Evolutionary conservation across 1,140 invertebrate genomes (phyloP).

Genomic region (Wasmannia auropunctata): DNA sequence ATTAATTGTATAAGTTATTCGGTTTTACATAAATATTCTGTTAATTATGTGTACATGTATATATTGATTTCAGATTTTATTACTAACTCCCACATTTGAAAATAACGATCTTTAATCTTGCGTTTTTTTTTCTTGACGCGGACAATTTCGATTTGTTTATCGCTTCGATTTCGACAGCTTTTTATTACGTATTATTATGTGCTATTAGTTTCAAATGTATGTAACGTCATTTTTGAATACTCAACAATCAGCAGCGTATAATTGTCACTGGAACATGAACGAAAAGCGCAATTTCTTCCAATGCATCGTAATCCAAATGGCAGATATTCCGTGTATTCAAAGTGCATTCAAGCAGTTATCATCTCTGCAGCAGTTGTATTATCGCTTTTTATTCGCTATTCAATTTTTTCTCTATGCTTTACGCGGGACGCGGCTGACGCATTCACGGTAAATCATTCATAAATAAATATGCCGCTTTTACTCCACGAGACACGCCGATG

Average conservation of each 20-base stretch:
- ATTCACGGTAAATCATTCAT: conserved; percentile 65
- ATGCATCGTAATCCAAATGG: conserved; percentile 1
- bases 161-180: background rate
- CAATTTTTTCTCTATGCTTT: conserved; percentile 17
- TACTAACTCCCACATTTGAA: background rate
- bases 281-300: background rate
- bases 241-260: conserved; percentile 48
- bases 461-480: conserved; percentile 50
- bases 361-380: no score
- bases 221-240: conserved; percentile 21
- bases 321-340: conserved; percentile 46
- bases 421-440: background rate
- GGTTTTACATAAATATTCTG: background rate
- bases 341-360: conserved; percentile 30
- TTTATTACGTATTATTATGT: background rate
- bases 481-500: background rate
- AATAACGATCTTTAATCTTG: background rate
- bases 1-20: conserved; percentile 4
- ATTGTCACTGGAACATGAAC: conserved; percentile 54
- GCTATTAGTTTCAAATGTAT: background rate
- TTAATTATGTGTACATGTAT: background rate
- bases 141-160: background rate
- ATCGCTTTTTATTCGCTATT: conserved; percentile 37
- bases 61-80: background rate
- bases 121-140: background rate